phyloP scores from a whole-genome alignment of 2,797 vertebrate species.

The Lagorchestes hirsutus region DNA sequence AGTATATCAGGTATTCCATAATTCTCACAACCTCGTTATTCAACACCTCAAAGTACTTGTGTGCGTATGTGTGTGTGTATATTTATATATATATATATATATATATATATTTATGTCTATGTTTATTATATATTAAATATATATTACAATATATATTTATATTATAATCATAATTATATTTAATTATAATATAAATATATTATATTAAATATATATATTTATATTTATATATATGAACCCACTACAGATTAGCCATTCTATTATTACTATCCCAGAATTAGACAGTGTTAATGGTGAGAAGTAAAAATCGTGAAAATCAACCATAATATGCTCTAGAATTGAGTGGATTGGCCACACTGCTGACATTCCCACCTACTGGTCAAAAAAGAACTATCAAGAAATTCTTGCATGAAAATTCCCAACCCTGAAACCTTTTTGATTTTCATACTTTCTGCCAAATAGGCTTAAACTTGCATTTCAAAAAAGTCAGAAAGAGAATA shows the following conservation, averaged over 20 bases:
- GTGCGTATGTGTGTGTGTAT: background rate
- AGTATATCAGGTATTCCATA: constrained; percentile 7
- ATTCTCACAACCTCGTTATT: constrained; percentile 17
- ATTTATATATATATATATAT: constrained; percentile 8
- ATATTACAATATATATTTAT: too few relatives aligned
- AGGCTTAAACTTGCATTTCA: constrained; percentile 65
- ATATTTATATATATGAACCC: constrained; percentile 47
- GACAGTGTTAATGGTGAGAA: constrained; percentile 42
- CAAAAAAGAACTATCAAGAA: constrained; percentile 28
- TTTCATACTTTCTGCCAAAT: constrained; percentile 55
- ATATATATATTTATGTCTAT: too few relatives aligned
- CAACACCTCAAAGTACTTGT: constrained; percentile 58
- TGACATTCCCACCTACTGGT: constrained; percentile 28
- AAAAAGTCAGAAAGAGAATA: constrained; percentile 64
- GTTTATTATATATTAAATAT: too few relatives aligned
- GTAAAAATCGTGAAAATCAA: constrained; percentile 25
- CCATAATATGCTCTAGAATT: background rate
- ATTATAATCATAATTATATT: too few relatives aligned
- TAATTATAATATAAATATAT: too few relatives aligned
- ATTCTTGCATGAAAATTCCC: constrained; percentile 39
- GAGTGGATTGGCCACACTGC: constrained; percentile 35
- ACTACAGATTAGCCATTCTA: constrained; percentile 38
- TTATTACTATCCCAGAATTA: constrained; percentile 48
- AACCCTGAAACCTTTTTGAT: constrained; percentile 53
- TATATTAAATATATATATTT: constrained; percentile 1